phyloP scores from a whole-genome alignment of 2,888 invertebrate species.

The Cheiracanthium punctorium region DNA sequence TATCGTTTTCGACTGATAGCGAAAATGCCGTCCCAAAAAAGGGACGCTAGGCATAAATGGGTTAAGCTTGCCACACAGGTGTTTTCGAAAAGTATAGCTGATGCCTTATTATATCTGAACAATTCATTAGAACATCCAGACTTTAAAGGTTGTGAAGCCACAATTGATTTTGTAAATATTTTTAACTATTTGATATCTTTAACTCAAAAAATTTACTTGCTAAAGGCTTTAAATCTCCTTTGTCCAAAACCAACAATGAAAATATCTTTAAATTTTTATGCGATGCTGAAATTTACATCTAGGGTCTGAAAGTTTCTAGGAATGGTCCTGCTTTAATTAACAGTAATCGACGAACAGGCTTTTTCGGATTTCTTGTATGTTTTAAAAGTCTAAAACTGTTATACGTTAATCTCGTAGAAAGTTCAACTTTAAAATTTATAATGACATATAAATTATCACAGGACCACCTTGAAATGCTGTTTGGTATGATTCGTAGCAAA shows the following conservation, averaged over 20 bases:
- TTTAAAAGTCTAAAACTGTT: background rate
- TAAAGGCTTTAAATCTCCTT: constrained; percentile 3
- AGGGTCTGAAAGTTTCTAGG: background rate
- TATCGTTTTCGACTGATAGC: too few species aligned
- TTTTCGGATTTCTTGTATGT: background rate
- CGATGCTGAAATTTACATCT: background rate
- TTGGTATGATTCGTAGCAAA: too few species aligned
- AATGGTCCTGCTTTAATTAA: background rate
- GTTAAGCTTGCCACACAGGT: constrained; percentile 26
- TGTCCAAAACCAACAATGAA: background rate
- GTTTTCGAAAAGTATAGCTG: constrained; percentile 18
- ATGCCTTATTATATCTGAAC: constrained; percentile 16
- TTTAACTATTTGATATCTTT: constrained; percentile 12
- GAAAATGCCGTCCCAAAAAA: too few species aligned
- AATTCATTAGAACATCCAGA: background rate
- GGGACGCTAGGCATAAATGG: too few species aligned
- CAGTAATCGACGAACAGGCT: background rate
- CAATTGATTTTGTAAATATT: constrained; percentile 12
- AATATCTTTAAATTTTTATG: background rate
- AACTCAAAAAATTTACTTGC: background rate
- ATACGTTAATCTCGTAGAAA: too few species aligned
- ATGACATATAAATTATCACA: too few species aligned
- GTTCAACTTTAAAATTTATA: too few species aligned
- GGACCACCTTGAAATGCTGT: too few species aligned
- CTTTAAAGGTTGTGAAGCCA: constrained; percentile 15